Conservation (phyloP, 2,797 vertebrate genomes). For the Phoxinus dragarum region DNA sequence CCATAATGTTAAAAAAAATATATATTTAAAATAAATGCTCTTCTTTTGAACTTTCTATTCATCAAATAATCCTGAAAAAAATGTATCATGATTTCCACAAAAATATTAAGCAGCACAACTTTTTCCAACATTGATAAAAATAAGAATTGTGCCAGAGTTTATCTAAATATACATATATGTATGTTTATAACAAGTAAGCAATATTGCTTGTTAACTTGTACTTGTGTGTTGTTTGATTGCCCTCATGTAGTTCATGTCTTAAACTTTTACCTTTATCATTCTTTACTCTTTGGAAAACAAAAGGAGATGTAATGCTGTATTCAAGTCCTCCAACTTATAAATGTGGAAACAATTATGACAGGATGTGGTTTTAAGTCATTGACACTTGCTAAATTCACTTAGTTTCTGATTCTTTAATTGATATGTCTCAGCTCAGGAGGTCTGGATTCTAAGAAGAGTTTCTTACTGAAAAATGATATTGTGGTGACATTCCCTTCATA, state of each 20-base stretch:
- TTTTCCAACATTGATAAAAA: neutral
- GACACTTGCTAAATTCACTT: neutral
- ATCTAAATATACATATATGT: too few relatives aligned
- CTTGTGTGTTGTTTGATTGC: neutral
- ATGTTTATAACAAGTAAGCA: too few relatives aligned
- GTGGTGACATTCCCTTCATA: neutral
- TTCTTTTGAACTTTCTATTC: neutral
- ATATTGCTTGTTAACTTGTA: too few relatives aligned
- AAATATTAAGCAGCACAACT: neutral
- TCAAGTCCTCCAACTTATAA: neutral
- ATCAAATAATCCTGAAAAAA: neutral
- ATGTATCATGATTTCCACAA: neutral
- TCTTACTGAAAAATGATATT: neutral
- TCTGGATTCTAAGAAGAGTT: neutral
- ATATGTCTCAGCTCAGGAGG: neutral
- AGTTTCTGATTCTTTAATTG: neutral
- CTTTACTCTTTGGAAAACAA: neutral
- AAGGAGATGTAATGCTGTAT: neutral
- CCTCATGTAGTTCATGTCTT: neutral
- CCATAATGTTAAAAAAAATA: neutral
- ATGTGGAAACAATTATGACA: neutral
- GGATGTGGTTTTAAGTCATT: neutral
- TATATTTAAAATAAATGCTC: neutral
- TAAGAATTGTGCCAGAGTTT: too few relatives aligned
- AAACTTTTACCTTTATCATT: neutral